These are phyloP conservation scores for Malurus cyaneus DNA, from an alignment of 2,113 vertebrate genomes.

Conservation along the genomic window DNA sequence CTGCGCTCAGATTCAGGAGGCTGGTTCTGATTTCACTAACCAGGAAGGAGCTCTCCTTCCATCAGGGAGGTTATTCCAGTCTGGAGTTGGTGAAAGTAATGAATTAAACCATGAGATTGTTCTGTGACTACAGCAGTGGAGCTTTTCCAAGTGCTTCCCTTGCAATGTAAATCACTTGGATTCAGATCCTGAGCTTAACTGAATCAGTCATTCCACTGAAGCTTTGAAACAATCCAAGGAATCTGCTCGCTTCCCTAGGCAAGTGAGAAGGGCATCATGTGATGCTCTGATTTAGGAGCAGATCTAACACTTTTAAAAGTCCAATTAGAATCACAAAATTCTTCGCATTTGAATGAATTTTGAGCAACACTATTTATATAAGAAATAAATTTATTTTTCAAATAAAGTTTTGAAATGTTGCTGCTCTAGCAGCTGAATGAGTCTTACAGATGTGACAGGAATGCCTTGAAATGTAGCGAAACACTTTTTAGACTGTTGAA, in stretches of 20 bases:
- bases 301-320: neutral
- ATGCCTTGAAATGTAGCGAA: neutral
- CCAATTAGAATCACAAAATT: neutral
- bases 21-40: neutral
- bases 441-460: neutral
- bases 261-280: neutral
- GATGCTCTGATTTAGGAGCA: neutral
- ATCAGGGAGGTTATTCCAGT: neutral
- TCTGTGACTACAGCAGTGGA: neutral
- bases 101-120: neutral
- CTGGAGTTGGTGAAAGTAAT: neutral
- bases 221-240: neutral
- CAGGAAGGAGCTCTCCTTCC: neutral
- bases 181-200: neutral
- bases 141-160: neutral
- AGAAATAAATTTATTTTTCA: neutral
- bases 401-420: neutral
- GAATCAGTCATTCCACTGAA: neutral
- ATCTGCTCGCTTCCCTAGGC: neutral
- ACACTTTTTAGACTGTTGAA: neutral
- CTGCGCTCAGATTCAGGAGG: neutral
- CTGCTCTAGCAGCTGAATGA: neutral
- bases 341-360: neutral
- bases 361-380: neutral
- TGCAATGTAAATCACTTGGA: neutral